Evolutionary conservation across 2,888 invertebrate genomes (phyloP).

Genomic region (Osmoderma eremita): DNA sequence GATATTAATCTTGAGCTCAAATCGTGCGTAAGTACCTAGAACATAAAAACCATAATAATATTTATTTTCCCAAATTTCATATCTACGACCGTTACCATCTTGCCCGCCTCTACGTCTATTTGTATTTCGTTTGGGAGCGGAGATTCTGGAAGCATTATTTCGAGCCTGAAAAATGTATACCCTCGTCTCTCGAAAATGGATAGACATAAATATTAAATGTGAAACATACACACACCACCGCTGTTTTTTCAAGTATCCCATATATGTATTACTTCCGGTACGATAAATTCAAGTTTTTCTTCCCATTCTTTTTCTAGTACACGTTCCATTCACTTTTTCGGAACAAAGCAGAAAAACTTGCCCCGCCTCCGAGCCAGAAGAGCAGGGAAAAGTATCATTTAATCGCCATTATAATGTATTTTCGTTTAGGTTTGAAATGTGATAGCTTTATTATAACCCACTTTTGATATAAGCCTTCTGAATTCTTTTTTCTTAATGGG

Average conservation of each 20-base stretch:
- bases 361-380: not conserved
- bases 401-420: constrained; percentile 35
- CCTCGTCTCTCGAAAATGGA: constrained; percentile 32
- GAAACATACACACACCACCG: constrained; percentile 20
- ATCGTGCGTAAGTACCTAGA: no score
- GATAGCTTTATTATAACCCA: no score
- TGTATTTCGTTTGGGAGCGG: constrained; percentile 32
- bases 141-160: constrained; percentile 33
- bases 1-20: no score
- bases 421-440: no score
- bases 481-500: no score
- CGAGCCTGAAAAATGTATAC: constrained; percentile 36
- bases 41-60: no score
- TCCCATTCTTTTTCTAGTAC: not conserved
- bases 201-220: constrained; percentile 38
- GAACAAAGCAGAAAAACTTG: not conserved
- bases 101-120: constrained; percentile 5
- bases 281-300: constrained; percentile 19
- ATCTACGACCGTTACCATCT: not conserved
- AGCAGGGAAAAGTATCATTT: constrained; percentile 24
- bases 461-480: no score
- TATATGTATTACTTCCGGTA: constrained; percentile 35
- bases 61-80: no score
- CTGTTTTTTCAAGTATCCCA: constrained; percentile 33
- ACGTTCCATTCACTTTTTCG: not conserved